A percentile compares a stretch with the other conserved stretches of the same genome.
phyloP scores from a whole-genome alignment of 2,113 vertebrate species.

The Calonectris borealis region DNA sequence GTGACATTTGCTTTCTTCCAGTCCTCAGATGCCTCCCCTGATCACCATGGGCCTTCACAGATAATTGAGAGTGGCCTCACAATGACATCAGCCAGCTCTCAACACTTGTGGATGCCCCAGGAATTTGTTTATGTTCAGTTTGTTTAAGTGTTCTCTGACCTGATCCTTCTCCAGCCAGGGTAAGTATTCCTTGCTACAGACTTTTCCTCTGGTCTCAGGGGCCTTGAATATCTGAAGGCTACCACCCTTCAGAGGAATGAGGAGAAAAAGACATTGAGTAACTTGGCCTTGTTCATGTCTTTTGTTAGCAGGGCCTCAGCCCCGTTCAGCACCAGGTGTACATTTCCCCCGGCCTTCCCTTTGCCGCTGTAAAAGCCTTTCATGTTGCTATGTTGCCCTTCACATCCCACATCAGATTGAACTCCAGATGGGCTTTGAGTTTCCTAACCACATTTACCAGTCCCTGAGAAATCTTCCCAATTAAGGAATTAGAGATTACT shows the following conservation, averaged over 20 bases:
- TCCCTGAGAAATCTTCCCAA: background rate
- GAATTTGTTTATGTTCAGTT: background rate
- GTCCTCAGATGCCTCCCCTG: background rate
- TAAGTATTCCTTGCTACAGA: background rate
- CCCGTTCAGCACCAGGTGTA: too few relatives aligned
- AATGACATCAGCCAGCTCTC: background rate
- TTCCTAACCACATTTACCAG: background rate
- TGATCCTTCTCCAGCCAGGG: background rate
- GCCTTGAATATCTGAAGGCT: background rate
- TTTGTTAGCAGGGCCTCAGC: background rate
- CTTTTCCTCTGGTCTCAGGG: background rate
- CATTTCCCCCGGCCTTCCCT: background rate
- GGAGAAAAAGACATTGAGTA: background rate
- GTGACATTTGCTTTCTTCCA: background rate
- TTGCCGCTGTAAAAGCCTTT: background rate
- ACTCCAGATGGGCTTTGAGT: background rate
- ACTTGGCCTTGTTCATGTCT: background rate
- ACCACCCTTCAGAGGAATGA: background rate
- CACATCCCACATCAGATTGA: background rate
- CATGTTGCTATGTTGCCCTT: background rate
- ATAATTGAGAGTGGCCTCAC: background rate
- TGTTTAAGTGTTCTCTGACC: background rate
- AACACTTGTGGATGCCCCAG: background rate
- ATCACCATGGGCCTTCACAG: background rate
- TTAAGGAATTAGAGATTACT: background rate